These are phyloP conservation scores for Nymphalis urticae DNA, from an alignment of 2,888 invertebrate species.

Conservation along the genomic window DNA sequence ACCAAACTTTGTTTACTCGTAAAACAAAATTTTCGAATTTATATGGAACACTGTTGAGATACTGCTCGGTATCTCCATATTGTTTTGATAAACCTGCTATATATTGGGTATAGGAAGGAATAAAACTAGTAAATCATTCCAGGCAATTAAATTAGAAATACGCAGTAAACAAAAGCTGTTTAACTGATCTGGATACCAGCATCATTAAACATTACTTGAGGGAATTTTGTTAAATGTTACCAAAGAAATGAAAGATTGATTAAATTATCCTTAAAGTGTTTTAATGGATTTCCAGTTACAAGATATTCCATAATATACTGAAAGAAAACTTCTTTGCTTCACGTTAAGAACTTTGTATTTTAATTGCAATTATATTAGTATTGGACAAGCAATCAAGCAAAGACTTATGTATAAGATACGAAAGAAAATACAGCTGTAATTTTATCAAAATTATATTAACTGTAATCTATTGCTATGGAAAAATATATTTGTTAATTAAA, in stretches of 20 bases:
- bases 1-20: slow-evolving; percentile 28
- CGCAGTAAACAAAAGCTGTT: background rate
- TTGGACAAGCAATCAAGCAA: no score
- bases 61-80: slow-evolving; percentile 17
- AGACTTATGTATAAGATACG: no score
- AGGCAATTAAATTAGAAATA: slow-evolving; percentile 16
- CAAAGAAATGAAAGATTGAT: slow-evolving; percentile 9
- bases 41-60: slow-evolving; percentile 13
- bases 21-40: slow-evolving; percentile 24
- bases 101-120: slow-evolving; percentile 18
- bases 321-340: background rate
- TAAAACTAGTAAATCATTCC: slow-evolving; percentile 15
- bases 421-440: no score
- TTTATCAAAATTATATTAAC: no score
- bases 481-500: no score
- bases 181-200: background rate
- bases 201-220: slow-evolving; percentile 8
- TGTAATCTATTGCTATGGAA: no score
- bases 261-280: slow-evolving; percentile 14
- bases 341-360: background rate
- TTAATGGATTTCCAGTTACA: background rate
- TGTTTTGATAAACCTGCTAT: slow-evolving; percentile 15
- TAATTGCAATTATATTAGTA: no score
- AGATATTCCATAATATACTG: background rate
- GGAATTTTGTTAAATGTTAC: slow-evolving; percentile 7